A percentile compares a stretch with the other conserved stretches of the same genome.
Conservation (phyloP, 1,140 invertebrate genomes). For the Potamilus streckersoni region DNA sequence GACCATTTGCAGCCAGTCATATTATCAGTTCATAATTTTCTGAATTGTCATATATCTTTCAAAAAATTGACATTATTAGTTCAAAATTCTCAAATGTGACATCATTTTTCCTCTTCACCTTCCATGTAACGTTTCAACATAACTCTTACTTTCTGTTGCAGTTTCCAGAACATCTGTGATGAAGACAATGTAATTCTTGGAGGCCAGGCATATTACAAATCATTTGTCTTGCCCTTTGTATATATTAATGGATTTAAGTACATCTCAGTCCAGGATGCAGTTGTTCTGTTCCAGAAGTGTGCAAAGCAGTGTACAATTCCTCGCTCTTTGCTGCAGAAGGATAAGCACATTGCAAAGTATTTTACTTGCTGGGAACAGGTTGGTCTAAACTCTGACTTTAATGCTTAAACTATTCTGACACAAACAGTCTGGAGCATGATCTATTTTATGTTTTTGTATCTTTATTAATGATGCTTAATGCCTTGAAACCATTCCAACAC, state of each 20-base stretch:
- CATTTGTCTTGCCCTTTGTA: slow-evolving; percentile 23
- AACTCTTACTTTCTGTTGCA: not conserved
- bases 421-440: too few species aligned
- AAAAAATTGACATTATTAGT: too few species aligned
- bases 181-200: slow-evolving; percentile 24
- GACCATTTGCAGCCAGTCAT: too few species aligned
- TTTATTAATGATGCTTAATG: too few species aligned
- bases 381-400: not conserved
- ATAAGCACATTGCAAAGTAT: slow-evolving; percentile 17
- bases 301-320: slow-evolving; percentile 19
- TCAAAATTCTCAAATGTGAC: too few species aligned
- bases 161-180: slow-evolving; percentile 25
- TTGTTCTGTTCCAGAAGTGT: slow-evolving; percentile 14
- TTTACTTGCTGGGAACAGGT: slow-evolving; percentile 31
- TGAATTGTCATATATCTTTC: too few species aligned
- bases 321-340: slow-evolving; percentile 15
- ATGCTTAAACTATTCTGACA: too few species aligned
- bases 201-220: slow-evolving; percentile 15
- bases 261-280: slow-evolving; percentile 17
- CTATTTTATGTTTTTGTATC: too few species aligned
- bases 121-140: too few species aligned
- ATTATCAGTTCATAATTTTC: too few species aligned
- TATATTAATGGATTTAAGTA: slow-evolving; percentile 31
- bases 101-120: too few species aligned
- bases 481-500: too few species aligned